Evolutionary conservation across 2,113 vertebrate species (phyloP), one percentile per base, ranked within the genome.

Genomic region (Bostrychus sinensis): DNA sequence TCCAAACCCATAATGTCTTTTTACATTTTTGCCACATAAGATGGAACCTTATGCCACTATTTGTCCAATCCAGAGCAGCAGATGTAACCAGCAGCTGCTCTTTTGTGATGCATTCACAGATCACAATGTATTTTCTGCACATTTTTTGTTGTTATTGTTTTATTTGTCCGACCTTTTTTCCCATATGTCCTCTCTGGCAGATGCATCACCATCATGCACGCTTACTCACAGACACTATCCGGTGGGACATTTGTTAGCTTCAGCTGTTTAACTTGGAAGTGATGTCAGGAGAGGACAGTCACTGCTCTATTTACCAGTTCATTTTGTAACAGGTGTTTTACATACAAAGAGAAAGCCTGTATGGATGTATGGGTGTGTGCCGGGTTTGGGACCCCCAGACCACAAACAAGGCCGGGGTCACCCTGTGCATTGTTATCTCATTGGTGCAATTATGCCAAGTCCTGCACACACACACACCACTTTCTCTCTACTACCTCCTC

Each of bases 351-450:
- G 58, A 80, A 78, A 74, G 63, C 75, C 66, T 82, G 65, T 81
- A 75, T 41, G 70, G 20, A 12, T 67, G 57, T 69, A 43, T 55
- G 22, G 39, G 60, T 57, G 39, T 57, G 53, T 55, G 56, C 56
- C 50, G 38, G 76, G 59, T 80, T 86, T 85, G 86, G 63, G 81
- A 81, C 84, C 68, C 3, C 60, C 67, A 84, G 83, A 86, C 79
- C 83, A 86, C 80, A 86, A 92, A 86, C 80, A 87, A 68, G 88
- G 87, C 83, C 74, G 25, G 85, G 75, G 83, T 81, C 16, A 14
- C 46, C 25, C 78, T 87, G 41, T 77, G 64, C 80, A 86, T 91
- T 91, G 93, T 92, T 94, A 89, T 90, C 92, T 93, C 76, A 86
- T 88, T 92, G 91, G 64, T 34, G 73, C 63, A 93, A 90, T 92